A percentile compares a stretch with the other conserved stretches of the same genome.
Conservation (phyloP, 2,888 invertebrate genomes). For the Drosophila percnosoma region DNA sequence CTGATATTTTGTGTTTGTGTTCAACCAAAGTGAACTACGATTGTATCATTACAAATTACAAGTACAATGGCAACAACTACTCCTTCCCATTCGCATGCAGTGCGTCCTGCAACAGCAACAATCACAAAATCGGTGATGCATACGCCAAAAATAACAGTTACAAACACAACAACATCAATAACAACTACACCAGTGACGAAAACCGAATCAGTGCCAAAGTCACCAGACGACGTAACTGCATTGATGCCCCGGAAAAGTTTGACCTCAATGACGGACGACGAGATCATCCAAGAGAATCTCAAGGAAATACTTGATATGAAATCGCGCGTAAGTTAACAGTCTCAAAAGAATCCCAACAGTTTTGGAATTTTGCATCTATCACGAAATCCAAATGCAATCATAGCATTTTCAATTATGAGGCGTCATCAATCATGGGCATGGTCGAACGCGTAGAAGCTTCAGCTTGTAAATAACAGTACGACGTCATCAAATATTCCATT, state of each 20-base stretch:
- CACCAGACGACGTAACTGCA: constrained; percentile 37
- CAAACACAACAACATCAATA: constrained; percentile 17
- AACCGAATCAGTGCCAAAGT: constrained; percentile 35
- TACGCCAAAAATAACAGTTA: constrained; percentile 27
- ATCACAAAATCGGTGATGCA: neutral
- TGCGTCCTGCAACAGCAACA: neutral
- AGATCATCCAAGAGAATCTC: constrained; percentile 77
- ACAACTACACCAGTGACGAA: constrained; percentile 5
- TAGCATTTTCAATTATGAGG: neutral
- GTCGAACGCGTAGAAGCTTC: neutral
- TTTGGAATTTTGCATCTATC: constrained; percentile 5
- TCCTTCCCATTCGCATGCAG: neutral
- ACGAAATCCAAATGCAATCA: neutral
- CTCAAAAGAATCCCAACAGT: neutral
- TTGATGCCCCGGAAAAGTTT: constrained; percentile 59
- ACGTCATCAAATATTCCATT: constrained; percentile 3
- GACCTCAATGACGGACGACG: constrained; percentile 78
- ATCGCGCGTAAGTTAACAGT: constrained; percentile 74
- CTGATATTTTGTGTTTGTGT: neutral
- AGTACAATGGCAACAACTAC: constrained; percentile 15
- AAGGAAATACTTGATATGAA: constrained; percentile 81
- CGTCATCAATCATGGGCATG: constrained; percentile 4
- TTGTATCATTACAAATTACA: neutral
- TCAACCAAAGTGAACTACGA: neutral
- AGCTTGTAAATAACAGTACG: constrained; percentile 3